phyloP scores from a whole-genome alignment of 2,888 invertebrate species.

The Torymus auratus region DNA sequence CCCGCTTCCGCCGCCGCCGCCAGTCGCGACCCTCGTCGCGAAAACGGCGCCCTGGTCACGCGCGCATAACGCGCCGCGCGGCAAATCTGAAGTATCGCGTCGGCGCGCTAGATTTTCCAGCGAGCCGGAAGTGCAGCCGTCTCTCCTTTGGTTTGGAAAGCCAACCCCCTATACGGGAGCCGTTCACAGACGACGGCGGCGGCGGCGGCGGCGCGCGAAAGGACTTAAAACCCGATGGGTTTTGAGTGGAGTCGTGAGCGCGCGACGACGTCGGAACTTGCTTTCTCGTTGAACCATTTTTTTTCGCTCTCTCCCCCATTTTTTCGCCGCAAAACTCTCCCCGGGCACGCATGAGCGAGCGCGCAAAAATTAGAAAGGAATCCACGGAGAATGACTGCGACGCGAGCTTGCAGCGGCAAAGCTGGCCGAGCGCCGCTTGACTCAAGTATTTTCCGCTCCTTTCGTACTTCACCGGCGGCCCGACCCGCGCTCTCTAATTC shows the following conservation, averaged over 20 bases:
- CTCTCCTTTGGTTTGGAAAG: neutral
- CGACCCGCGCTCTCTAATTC: constrained; percentile 43
- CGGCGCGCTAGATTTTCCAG: constrained; percentile 36
- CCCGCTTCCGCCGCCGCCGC: constrained; percentile 9
- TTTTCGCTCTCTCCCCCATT: constrained; percentile 61
- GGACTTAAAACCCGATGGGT: constrained; percentile 66
- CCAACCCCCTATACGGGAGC: neutral
- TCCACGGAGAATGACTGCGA: constrained; percentile 67
- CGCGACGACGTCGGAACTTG: constrained; percentile 62
- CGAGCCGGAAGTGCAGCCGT: constrained; percentile 47
- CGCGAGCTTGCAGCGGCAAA: constrained; percentile 58
- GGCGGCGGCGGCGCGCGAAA: constrained; percentile 61
- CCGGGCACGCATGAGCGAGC: constrained; percentile 69
- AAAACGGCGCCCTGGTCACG: constrained; percentile 54
- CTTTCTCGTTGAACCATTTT: constrained; percentile 57
- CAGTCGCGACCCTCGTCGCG: constrained; percentile 28
- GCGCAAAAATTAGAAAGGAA: constrained; percentile 72
- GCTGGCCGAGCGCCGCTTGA: constrained; percentile 40
- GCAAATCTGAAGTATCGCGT: constrained; percentile 47
- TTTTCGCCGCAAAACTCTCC: constrained; percentile 61
- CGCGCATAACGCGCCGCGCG: constrained; percentile 29
- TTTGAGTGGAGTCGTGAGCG: constrained; percentile 62
- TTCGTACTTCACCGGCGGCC: constrained; percentile 10
- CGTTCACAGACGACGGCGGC: constrained; percentile 14
- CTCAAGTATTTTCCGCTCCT: constrained; percentile 66